A percentile compares a stretch with the other conserved stretches of the same genome.
phyloP scores from a whole-genome alignment of 2,797 vertebrate genomes.

The Threskiornis aethiopicus region DNA sequence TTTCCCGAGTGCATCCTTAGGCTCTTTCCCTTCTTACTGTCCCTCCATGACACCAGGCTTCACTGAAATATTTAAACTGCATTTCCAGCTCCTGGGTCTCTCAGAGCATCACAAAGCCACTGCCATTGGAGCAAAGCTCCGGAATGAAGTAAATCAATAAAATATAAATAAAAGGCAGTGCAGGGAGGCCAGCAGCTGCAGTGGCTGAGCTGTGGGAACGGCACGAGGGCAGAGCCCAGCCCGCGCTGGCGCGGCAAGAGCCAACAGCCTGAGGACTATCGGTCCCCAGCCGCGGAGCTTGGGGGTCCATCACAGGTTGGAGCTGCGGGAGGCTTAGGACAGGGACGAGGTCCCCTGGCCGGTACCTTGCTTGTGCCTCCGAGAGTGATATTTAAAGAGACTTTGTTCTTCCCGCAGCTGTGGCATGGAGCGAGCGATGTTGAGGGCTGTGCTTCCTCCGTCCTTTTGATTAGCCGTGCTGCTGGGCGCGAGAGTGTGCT shows the following conservation, averaged over 20 bases:
- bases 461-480: slow-evolving; percentile 17
- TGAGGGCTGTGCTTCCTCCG: background rate
- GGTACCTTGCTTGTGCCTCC: background rate
- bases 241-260: fast-evolving
- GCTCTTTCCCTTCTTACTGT: background rate
- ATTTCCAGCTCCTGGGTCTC: background rate
- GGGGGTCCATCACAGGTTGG: background rate
- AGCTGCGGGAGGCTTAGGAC: background rate
- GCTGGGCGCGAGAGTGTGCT: background rate
- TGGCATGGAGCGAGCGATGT: fast-evolving
- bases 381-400: background rate
- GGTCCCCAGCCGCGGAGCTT: fast-evolving
- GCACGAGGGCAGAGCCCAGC: background rate
- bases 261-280: background rate
- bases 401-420: background rate
- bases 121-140: background rate
- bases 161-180: slow-evolving; percentile 29
- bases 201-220: background rate
- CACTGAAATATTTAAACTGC: slow-evolving; percentile 30
- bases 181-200: background rate
- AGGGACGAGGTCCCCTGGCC: background rate
- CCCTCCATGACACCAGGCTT: background rate
- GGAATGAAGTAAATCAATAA: slow-evolving; percentile 27
- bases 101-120: background rate
- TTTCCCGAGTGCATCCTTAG: background rate